These are phyloP conservation scores for Oreohelix idahoensis DNA, from an alignment of 1,140 invertebrate species.

Conservation along the genomic window DNA sequence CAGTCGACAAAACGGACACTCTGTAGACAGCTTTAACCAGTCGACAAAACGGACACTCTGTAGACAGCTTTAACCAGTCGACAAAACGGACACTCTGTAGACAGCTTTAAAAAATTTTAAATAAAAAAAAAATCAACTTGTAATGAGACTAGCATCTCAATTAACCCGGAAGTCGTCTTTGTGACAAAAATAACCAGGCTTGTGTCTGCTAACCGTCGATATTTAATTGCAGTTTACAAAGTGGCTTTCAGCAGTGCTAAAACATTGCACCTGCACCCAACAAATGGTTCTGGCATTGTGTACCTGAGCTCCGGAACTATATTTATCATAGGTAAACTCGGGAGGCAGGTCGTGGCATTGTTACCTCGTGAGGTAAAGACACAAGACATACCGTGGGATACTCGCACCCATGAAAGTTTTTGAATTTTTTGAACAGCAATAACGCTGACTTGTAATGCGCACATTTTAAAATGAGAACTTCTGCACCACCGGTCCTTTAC, in stretches of 20 bases:
- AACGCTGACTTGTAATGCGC: no score
- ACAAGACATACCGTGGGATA: background rate
- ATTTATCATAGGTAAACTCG: background rate
- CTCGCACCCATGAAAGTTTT: background rate
- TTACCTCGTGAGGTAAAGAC: background rate
- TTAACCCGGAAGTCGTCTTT: background rate
- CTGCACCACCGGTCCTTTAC: no score
- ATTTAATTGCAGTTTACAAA: constrained; percentile 4
- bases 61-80: no score
- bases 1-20: no score
- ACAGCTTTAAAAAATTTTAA: no score
- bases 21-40: no score
- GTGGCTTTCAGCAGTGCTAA: background rate
- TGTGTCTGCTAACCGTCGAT: background rate
- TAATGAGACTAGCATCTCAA: no score
- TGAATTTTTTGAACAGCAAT: no score
- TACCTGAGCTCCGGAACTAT: background rate
- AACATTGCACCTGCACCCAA: background rate
- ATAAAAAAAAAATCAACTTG: no score
- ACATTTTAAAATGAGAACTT: no score
- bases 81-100: no score
- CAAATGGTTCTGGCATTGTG: background rate
- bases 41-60: no score
- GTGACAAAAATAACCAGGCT: background rate
- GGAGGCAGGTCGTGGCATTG: background rate